Evolutionary conservation across 2,113 vertebrate genomes (phyloP), one percentile per base, ranked within the genome.

Genomic region (Zosterops lateralis): DNA sequence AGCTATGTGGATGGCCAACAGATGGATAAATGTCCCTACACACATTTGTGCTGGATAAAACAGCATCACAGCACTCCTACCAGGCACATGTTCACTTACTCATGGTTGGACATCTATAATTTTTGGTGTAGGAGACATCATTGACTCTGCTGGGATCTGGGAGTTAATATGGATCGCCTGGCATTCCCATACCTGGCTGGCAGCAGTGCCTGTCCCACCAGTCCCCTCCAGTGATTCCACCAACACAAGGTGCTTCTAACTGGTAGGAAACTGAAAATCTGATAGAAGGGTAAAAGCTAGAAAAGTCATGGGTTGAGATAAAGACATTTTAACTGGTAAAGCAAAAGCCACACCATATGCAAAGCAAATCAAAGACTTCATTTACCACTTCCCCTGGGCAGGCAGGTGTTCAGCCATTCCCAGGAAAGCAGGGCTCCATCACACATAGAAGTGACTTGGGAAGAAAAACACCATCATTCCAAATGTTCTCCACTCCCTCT

Each of bases 71-170:
- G 75, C 13, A 79, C 89, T 95, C 93, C 89, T 89, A 89, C 92
- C 72, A 94, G 68, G 64, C 93, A 95, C 82, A 84, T 82, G 92
- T 86, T 96, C 90, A 24, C 84, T 92, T 79, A 62, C 51, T 96
- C 78, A 78, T 51, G 70, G 66, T 48, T 83, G 86, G 87, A 75
- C 78, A 57, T 77, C 56, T 80, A 9, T 19, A 93, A 58, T 44
- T 91, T 82, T 80, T 70, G 66, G 42, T 79, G 56, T 66, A 79
- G 89, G 67, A 89, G 86, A 64, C 0, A 1, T 71, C 84, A 44
- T 44, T 77, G 64, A 50, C 34, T 74, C 56, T 89, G 29, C 47
- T 38, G 15, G 36, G n/a, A 67, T 40, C 20, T 51, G 40, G 77
- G 60, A 66, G 24, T 32, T 28, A 32, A 83, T 85, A 38, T 65